Evolutionary conservation across 2,888 invertebrate species (phyloP), one percentile per base, ranked within the genome.

Genomic region (Tillus elongatus): DNA sequence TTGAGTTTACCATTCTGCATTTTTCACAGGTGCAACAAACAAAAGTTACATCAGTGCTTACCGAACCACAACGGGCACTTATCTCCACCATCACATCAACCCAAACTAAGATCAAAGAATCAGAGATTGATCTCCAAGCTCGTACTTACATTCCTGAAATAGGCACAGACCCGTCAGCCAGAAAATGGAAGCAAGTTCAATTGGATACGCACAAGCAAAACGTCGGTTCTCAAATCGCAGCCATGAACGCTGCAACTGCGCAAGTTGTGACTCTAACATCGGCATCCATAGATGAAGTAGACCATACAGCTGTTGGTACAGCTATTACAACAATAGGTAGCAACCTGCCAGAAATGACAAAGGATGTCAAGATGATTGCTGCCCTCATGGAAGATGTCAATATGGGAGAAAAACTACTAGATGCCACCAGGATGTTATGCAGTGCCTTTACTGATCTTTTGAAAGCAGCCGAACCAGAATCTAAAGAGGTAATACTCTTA

Each of bases 241-340:
- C 96, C 40, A 97, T 98, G 95, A 97, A 91, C 68, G 97, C 97
- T 1, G 97, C 97, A 37, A 98, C 97, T 0, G 98, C 98, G 4
- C 93, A 96, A 67, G 65, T 60, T 2, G 66, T 66, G 1, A 65
- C 65, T 6, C 46, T 66, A 36, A 66, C 62, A 41, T 51, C 69
- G 67, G 81, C 79, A 2, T 71, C 79, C 0, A 79, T 82, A 0
- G 89, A 91, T 47, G 92, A 95, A 51, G 87, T 95, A 4, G 95
- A 96, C 66, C 90, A 93, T 61, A 88, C 87, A 3, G 91, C 93
- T 0, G 92, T 98, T 1, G 95, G 96, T 0, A 91, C 93, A 0
- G 97, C 97, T 15, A 93, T 98, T 44, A 90, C 91, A 6, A 95
- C 96, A 34, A 98, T 98, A 54, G 91, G 96, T 16, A 88, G 83